These are phyloP conservation scores for Thalpophila matura DNA, from an alignment of 2,888 invertebrate genomes.

Conservation along the genomic window DNA sequence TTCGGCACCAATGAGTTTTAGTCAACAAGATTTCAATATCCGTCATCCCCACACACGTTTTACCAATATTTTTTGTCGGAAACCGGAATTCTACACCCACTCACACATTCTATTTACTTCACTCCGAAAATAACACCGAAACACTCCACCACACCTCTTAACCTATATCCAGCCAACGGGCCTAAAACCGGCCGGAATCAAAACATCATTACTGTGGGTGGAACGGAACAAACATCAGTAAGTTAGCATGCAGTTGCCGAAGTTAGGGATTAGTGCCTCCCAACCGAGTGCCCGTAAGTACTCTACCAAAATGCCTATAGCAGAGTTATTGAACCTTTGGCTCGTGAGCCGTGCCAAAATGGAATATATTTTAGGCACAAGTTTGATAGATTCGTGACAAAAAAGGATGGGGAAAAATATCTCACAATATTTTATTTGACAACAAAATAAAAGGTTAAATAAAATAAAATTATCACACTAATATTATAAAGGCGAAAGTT, in stretches of 20 bases:
- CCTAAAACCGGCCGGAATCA: constrained; percentile 22
- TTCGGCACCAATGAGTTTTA: too few relatives aligned
- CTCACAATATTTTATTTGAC: too few relatives aligned
- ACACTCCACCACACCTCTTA: constrained; percentile 25
- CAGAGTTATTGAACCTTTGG: constrained; percentile 28
- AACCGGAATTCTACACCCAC: not conserved
- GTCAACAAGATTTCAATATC: too few relatives aligned
- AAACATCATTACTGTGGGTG: constrained; percentile 38
- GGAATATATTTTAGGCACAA: too few relatives aligned
- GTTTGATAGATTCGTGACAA: too few relatives aligned
- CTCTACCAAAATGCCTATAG: constrained; percentile 40
- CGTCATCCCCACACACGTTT: too few relatives aligned
- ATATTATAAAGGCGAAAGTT: too few relatives aligned
- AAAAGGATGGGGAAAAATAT: too few relatives aligned
- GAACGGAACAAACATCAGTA: constrained; percentile 42
- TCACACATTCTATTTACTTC: constrained; percentile 13
- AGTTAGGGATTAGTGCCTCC: constrained; percentile 39
- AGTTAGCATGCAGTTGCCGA: constrained; percentile 51
- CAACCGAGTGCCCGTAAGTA: constrained; percentile 26
- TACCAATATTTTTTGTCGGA: too few relatives aligned
- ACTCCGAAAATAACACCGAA: constrained; percentile 26
- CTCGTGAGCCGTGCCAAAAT: not conserved
- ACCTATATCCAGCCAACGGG: constrained; percentile 28
- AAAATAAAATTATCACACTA: too few relatives aligned
- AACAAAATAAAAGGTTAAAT: too few relatives aligned